Evolutionary conservation across 2,888 invertebrate species (phyloP), one percentile per base, ranked within the genome.

Genomic region (Allygus modestus): DNA sequence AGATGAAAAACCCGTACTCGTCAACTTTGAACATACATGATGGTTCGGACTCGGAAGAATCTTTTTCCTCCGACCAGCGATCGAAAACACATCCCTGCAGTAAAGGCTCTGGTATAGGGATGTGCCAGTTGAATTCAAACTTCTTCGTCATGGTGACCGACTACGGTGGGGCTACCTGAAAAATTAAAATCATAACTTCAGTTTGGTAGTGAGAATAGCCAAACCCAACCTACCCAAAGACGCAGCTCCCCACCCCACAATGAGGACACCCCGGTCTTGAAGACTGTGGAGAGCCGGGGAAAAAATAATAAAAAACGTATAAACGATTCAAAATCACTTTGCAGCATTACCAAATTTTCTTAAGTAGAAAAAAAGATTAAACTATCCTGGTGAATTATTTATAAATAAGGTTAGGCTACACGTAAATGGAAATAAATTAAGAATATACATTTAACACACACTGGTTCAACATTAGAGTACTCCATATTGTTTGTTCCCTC

Each of bases 51-150:
- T 97, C 98, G 71, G 96, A 95, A 89, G 96, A 96, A 90, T 98
- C 98, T 91, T 97, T 97, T 90, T 98, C 98, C 91, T 99, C 99
- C 85, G 98, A 97, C 98, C 99, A 99, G 88, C 99, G 94, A 92
- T 99, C 99, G 91, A 99, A 98, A 83, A 94, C 93, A 88, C 96
- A 96, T 84, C 99, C 99, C 90, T 93, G 92, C 81, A 95, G 92
- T 75, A 98, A 93, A 69, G 95, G 93, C 89, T 97, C 96, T 73
- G 99, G 99, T 88, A 99, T 97, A 86, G 96, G 95, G 89, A 97
- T 96, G 91, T 96, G 97, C 99, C 99, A 99, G 93, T 97, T 96
- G 93, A 99, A 99, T 91, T 99, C 99, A 92, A 98, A 99, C 91
- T 96, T 97, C 92, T 99, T 99, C 90, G 99, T 99, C 98, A 98